These are phyloP conservation scores for Lepisosteus oculatus DNA, from an alignment of 2,113 vertebrate genomes.

Conservation along the genomic window DNA sequence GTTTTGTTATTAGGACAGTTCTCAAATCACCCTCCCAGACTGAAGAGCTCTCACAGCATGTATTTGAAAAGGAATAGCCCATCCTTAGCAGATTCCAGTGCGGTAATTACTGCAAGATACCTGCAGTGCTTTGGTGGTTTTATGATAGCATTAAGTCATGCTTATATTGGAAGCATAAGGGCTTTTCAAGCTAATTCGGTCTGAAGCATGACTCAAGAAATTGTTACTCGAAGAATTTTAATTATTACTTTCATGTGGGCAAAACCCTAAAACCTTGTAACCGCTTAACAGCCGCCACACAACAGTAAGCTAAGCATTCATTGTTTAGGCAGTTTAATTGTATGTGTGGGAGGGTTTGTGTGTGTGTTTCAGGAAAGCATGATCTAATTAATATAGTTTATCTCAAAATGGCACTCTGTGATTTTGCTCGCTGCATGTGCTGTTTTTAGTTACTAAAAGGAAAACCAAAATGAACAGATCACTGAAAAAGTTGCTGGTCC, in stretches of 20 bases:
- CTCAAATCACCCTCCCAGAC: no score
- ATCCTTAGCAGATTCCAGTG: no score
- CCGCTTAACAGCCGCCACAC: slow-evolving; percentile 6
- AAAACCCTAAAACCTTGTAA: slow-evolving; percentile 21
- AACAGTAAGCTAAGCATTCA: neutral
- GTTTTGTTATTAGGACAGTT: no score
- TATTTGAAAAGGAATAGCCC: no score
- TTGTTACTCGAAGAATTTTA: slow-evolving; percentile 33
- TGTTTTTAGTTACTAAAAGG: no score
- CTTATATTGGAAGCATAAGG: slow-evolving; percentile 19
- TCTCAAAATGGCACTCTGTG: no score
- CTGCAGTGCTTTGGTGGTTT: slow-evolving; percentile 17
- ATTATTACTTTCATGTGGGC: slow-evolving; percentile 38
- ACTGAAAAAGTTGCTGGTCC: no score
- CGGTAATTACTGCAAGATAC: no score
- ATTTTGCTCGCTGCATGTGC: no score
- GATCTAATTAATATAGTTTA: no score
- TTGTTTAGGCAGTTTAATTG: slow-evolving; percentile 7
- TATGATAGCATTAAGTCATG: slow-evolving; percentile 29
- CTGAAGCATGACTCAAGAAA: slow-evolving; percentile 21
- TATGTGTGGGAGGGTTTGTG: slow-evolving; percentile 13
- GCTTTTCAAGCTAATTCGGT: slow-evolving; percentile 21
- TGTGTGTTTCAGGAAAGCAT: slow-evolving; percentile 4
- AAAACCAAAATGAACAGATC: no score
- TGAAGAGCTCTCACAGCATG: no score